Conservation (phyloP, 2,113 vertebrate species). For the Nansenia antarctica region DNA sequence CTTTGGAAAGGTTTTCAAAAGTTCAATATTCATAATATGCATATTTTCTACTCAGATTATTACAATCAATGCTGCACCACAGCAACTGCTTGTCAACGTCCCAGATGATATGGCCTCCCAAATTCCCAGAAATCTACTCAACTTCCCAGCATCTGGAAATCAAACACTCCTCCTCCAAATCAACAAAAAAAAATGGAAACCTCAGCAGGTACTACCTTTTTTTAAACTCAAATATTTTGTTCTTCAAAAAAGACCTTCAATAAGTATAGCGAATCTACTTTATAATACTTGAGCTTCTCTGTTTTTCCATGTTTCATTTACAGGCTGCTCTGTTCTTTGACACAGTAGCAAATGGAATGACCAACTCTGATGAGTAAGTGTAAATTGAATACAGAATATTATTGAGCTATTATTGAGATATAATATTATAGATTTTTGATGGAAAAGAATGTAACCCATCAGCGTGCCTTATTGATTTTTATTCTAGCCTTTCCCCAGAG, state of each 20-base stretch:
- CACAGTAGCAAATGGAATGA: not conserved
- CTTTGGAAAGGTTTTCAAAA: not conserved
- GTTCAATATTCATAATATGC: not conserved
- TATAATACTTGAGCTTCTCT: not conserved
- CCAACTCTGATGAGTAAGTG: conserved; percentile 23
- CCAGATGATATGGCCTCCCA: conserved; percentile 28
- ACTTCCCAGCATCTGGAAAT: not conserved
- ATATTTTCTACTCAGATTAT: conserved; percentile 17
- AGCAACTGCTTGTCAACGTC: conserved; percentile 3
- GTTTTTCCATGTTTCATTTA: not conserved
- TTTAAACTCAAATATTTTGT: not conserved
- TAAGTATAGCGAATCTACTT: not conserved
- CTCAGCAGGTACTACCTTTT: conserved; percentile 31
- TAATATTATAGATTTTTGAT: not conserved
- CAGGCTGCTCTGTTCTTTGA: conserved; percentile 38
- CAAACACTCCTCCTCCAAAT: not conserved
- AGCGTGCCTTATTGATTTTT: not conserved
- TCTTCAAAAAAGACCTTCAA: not conserved
- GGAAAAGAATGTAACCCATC: not conserved
- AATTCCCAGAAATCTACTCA: conserved; percentile 32
- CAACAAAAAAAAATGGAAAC: conserved; percentile 29
- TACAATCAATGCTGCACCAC: not conserved
- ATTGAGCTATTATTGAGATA: too few relatives aligned
- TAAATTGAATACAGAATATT: not conserved
- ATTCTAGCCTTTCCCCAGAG: conserved; percentile 21